phyloP scores from a whole-genome alignment of 2,113 vertebrate species.

The Piaya cayana region DNA sequence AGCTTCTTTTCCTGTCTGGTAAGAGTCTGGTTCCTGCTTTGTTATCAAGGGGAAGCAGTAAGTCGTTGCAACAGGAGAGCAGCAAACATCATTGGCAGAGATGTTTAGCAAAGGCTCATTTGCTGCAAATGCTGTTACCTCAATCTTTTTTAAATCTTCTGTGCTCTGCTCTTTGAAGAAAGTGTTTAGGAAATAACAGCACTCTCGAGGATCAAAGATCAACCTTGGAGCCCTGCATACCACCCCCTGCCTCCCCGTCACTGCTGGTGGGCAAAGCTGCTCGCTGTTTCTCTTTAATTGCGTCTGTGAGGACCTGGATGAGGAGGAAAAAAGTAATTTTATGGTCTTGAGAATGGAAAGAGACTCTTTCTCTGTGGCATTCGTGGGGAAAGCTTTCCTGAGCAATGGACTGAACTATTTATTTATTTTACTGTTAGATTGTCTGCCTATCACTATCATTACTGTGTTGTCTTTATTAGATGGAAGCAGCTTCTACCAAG shows the following conservation, averaged over 20 bases:
- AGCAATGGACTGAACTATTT: background rate
- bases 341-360: background rate
- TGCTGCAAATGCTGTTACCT: background rate
- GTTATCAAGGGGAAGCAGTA: background rate
- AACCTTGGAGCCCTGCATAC: background rate
- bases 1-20: background rate
- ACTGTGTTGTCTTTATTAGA: background rate
- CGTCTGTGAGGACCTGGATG: background rate
- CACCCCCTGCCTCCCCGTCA: background rate
- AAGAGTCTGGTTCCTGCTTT: background rate
- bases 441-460: background rate
- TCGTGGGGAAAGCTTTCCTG: background rate
- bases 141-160: background rate
- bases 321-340: background rate
- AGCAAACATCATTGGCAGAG: background rate
- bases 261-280: background rate
- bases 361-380: background rate
- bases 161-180: background rate
- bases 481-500: background rate
- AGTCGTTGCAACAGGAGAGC: background rate
- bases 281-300: background rate
- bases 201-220: background rate
- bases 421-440: background rate
- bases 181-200: background rate
- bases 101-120: rapidly evolving